Conservation (phyloP, 2,888 invertebrate species). For the Agapostemon virescens region DNA sequence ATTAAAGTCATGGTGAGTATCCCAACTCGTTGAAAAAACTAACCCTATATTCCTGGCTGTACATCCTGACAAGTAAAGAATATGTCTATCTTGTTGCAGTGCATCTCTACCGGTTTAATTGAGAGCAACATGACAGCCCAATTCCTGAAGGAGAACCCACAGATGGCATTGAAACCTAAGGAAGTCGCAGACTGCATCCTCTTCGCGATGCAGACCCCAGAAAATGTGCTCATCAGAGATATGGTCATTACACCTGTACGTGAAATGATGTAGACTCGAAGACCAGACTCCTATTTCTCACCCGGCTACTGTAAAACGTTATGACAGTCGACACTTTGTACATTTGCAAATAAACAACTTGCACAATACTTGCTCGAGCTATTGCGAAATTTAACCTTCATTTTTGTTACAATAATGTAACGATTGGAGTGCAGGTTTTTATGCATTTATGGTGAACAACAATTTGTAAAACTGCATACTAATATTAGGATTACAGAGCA, state of each 20-base stretch:
- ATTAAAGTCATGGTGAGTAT: slow-evolving; percentile 75
- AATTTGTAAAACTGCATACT: too few species aligned
- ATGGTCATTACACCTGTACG: slow-evolving; percentile 62
- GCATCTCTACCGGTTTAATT: slow-evolving; percentile 85
- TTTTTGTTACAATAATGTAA: not conserved
- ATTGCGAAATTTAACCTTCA: not conserved
- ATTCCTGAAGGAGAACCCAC: slow-evolving; percentile 66
- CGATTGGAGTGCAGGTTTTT: not conserved
- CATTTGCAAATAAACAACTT: slow-evolving; percentile 40
- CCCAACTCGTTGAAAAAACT: not conserved
- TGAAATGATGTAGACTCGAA: slow-evolving; percentile 44
- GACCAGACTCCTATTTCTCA: not conserved
- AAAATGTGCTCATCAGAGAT: slow-evolving; percentile 64
- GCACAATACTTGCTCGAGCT: not conserved
- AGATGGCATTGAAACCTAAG: slow-evolving; percentile 74
- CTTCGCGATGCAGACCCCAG: slow-evolving; percentile 76
- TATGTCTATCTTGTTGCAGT: slow-evolving; percentile 79
- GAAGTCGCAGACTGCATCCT: slow-evolving; percentile 80
- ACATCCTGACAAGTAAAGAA: not conserved
- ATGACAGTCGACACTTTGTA: slow-evolving; percentile 19
- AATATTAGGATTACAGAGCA: too few species aligned
- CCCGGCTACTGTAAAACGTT: not conserved
- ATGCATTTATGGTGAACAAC: not conserved
- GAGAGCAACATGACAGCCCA: slow-evolving; percentile 81
- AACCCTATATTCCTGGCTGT: not conserved